Conservation (phyloP, 1,140 invertebrate genomes). For the Macrostomum lignano region DNA sequence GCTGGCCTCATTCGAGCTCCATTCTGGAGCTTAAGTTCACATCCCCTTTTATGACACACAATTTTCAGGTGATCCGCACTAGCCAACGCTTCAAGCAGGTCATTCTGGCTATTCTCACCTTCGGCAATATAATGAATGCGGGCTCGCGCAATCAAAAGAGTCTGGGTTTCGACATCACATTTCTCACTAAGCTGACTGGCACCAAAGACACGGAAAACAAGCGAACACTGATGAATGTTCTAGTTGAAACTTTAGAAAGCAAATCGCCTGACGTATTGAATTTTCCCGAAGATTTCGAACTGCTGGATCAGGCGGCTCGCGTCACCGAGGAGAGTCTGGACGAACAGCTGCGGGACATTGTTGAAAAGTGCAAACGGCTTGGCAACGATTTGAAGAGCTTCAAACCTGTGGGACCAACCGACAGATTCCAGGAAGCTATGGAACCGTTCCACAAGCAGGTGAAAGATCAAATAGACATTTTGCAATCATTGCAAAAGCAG, state of each 20-base stretch:
- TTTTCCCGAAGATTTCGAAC: constrained; percentile 56
- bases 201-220: constrained; percentile 80
- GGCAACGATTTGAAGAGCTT: no score
- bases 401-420: no score
- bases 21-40: no score
- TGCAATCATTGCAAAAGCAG: no score
- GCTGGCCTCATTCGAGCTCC: no score
- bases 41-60: no score
- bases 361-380: no score
- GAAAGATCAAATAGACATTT: no score
- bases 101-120: constrained; percentile 53
- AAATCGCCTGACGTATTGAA: constrained; percentile 54
- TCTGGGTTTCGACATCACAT: constrained; percentile 81
- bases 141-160: constrained; percentile 69
- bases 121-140: constrained; percentile 80
- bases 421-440: no score
- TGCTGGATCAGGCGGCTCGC: constrained; percentile 37
- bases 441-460: no score
- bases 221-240: constrained; percentile 61
- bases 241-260: constrained; percentile 55
- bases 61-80: constrained; percentile 47
- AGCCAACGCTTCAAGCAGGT: constrained; percentile 66
- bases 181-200: constrained; percentile 64
- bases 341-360: no score
- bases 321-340: no score